Conservation (phyloP, 2,797 vertebrate species). For the Gobionotothen gibberifrons region DNA sequence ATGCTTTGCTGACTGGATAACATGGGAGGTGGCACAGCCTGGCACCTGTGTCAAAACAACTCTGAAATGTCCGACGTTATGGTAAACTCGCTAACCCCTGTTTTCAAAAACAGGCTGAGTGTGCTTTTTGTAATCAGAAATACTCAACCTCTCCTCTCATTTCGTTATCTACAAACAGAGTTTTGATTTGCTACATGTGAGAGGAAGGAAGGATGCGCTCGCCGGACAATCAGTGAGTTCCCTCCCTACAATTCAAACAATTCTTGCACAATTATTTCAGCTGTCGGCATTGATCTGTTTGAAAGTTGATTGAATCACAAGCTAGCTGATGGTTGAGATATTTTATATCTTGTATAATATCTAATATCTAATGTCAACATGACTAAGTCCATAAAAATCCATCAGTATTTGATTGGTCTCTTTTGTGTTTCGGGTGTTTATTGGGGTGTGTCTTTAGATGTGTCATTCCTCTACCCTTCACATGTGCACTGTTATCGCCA, state of each 20-base stretch:
- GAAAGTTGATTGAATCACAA: not conserved
- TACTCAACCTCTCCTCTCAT: slow-evolving; percentile 2
- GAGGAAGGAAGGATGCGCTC: slow-evolving; percentile 1
- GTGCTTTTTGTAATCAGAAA: slow-evolving; percentile 32
- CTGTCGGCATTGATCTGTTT: slow-evolving; percentile 3
- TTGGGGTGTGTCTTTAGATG: slow-evolving; percentile 28
- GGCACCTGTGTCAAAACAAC: slow-evolving; percentile 8
- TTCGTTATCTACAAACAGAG: slow-evolving; percentile 2
- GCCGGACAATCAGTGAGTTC: slow-evolving; percentile 6
- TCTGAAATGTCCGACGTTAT: not conserved
- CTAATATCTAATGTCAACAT: slow-evolving; percentile 1
- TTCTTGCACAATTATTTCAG: not conserved
- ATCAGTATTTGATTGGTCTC: slow-evolving; percentile 11
- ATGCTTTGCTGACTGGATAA: slow-evolving; percentile 25
- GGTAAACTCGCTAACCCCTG: slow-evolving; percentile 21
- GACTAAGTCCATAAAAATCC: not conserved
- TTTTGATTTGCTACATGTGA: slow-evolving; percentile 7
- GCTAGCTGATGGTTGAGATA: not conserved
- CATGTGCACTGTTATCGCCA: slow-evolving; percentile 19
- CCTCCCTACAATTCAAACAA: slow-evolving; percentile 42
- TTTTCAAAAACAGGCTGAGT: slow-evolving; percentile 19
- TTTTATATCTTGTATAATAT: not conserved
- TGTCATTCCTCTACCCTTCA: not conserved
- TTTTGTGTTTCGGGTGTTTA: slow-evolving; percentile 26
- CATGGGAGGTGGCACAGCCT: not conserved